Evolutionary conservation across 2,888 invertebrate genomes (phyloP).

Genomic region (Philereme transversata): DNA sequence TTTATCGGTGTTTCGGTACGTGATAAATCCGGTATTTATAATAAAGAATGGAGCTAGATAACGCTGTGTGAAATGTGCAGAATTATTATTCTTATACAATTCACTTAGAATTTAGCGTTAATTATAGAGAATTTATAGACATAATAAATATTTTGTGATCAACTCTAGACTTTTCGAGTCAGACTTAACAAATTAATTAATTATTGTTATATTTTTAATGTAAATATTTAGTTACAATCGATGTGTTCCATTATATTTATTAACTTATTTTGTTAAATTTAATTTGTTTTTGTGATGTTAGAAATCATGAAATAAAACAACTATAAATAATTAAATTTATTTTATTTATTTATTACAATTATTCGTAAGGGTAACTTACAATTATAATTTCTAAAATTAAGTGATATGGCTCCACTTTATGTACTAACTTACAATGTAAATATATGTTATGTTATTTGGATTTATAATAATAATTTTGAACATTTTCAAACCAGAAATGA

Average conservation of each 20-base stretch:
- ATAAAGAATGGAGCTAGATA: too few relatives aligned
- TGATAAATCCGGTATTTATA: too few relatives aligned
- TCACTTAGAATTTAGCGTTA: too few relatives aligned
- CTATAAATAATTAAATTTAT: conserved; percentile 48
- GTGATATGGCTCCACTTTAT: conserved; percentile 78
- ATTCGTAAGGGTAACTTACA: conserved; percentile 73
- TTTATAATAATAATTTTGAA: conserved; percentile 24
- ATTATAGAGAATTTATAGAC: too few relatives aligned
- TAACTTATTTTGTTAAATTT: conserved; percentile 38
- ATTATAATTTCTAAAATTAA: conserved; percentile 62
- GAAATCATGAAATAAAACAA: conserved; percentile 57
- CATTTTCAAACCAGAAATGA: conserved; percentile 28
- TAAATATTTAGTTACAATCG: conserved; percentile 22
- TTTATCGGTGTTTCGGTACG: too few relatives aligned
- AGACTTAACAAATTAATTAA: too few relatives aligned
- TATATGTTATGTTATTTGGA: conserved; percentile 32
- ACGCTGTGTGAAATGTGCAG: too few relatives aligned
- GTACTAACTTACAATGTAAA: conserved; percentile 42
- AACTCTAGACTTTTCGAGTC: too few relatives aligned
- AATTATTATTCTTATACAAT: too few relatives aligned
- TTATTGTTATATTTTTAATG: conserved; percentile 5
- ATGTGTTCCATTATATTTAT: conserved; percentile 43
- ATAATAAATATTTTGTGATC: too few relatives aligned
- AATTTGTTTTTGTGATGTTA: conserved; percentile 35
- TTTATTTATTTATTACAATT: conserved; percentile 50